Evolutionary conservation across 1,140 invertebrate genomes (phyloP), one percentile per base, ranked within the genome.

Genomic region (Archivesica marissinica): DNA sequence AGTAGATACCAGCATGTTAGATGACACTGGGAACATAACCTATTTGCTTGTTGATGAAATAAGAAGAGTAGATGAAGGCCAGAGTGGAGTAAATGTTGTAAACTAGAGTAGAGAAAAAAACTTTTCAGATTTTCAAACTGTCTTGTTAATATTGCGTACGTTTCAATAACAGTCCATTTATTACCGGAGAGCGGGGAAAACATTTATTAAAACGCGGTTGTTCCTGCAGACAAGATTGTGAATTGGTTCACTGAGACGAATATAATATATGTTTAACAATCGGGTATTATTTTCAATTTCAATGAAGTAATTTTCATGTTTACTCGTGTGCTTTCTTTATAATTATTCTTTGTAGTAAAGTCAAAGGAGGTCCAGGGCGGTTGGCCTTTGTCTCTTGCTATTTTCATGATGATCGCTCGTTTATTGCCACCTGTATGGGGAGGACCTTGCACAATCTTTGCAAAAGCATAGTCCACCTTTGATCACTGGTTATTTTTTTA

Each of bases 401-500:
- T 11, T 59, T 59, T 59, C 7, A 2, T 59, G 20, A 7, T 72
- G 66, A 72, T 25, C 66, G 66, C 33, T 72, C 44, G 20, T 44
- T 72, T 72, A n/a, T 6, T 72, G 38, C 38, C 66, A 72, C 66
- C 66, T 72, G 66, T 47, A 47, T 30, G n/a, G 20, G n/a, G 20
- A 44, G 23, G 28, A 25, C n/a, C 66, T 72, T 47, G 25, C 38
- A 72, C 66, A 72, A 72, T 47, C n/a, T 13, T 35, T 9, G 44
- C 20, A 25, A 23, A 39, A 25, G 52, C 20, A n/a, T 47, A 30
- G 66, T 72, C 44, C 23, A 20, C 66, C 66, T 72, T 72, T 72
- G 66, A 72, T 72, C 66, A 72, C 38, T 20, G 66, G 44, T 72
- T 72, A 52, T 30, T 44, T 75, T 50, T 39, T 68, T 44, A 68